A percentile compares a stretch with the other conserved stretches of the same genome.
Evolutionary conservation across 2,888 invertebrate species (phyloP).

Genomic region (Protophormia terraenovae): DNA sequence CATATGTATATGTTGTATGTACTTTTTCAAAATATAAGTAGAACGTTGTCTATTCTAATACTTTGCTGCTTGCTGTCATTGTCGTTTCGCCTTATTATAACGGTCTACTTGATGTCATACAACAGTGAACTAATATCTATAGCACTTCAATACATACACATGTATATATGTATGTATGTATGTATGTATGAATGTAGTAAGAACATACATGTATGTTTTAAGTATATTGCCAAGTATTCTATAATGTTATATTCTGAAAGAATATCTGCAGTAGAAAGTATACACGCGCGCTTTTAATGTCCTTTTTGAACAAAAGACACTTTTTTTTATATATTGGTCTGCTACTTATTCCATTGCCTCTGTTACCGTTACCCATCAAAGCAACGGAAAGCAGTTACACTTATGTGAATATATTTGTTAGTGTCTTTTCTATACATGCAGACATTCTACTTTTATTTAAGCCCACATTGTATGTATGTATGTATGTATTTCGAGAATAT

Average conservation of each 20-base stretch:
- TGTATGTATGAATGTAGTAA: constrained; percentile 43
- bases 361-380: constrained; percentile 29
- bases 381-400: constrained; percentile 14
- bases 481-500: not conserved
- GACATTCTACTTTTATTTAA: constrained; percentile 38
- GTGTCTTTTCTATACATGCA: constrained; percentile 31
- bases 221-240: constrained; percentile 57
- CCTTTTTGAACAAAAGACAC: constrained; percentile 69
- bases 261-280: constrained; percentile 59
- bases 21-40: not conserved
- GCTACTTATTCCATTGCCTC: constrained; percentile 19
- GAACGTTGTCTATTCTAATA: constrained; percentile 37
- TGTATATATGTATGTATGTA: constrained; percentile 30
- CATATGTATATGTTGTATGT: not conserved
- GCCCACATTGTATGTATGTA: constrained; percentile 14
- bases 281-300: constrained; percentile 64
- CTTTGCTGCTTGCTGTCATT: constrained; percentile 49
- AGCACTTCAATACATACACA: constrained; percentile 9
- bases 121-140: constrained; percentile 51
- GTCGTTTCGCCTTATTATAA: constrained; percentile 62
- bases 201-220: not conserved
- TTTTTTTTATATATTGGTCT: constrained; percentile 43
- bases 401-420: not conserved
- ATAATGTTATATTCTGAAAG: constrained; percentile 46
- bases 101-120: constrained; percentile 61